A percentile compares a stretch with the other conserved stretches of the same genome.
These are phyloP conservation scores for Cataglyphis cursor DNA, from an alignment of 2,888 invertebrate genomes.

Conservation along the genomic window DNA sequence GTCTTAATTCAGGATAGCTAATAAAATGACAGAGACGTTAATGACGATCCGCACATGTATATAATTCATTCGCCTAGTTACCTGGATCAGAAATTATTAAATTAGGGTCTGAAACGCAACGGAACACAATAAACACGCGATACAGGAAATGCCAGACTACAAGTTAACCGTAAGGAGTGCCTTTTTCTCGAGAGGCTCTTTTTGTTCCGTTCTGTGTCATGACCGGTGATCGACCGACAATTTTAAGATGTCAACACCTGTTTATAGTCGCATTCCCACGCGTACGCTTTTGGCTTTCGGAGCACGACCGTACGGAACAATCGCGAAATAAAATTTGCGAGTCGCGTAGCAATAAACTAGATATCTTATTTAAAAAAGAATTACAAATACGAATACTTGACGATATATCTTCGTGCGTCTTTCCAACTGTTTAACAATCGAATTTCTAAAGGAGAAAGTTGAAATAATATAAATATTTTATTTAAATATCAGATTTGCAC, in stretches of 20 bases:
- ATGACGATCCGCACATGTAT: background rate
- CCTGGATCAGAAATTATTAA: no score
- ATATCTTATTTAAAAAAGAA: background rate
- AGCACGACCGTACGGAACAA: constrained; percentile 17
- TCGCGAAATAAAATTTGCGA: constrained; percentile 12
- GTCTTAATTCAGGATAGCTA: no score
- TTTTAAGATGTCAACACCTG: background rate
- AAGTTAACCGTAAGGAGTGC: constrained; percentile 39
- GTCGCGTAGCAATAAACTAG: constrained; percentile 9
- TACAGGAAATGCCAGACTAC: constrained; percentile 2
- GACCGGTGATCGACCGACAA: constrained; percentile 20
- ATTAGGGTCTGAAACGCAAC: background rate
- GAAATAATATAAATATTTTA: background rate
- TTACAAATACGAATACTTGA: background rate
- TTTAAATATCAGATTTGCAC: background rate
- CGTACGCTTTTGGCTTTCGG: constrained; percentile 23
- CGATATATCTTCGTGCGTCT: background rate
- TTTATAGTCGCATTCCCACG: background rate
- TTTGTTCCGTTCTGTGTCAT: background rate
- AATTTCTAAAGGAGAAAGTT: background rate
- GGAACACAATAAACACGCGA: background rate
- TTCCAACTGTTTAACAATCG: background rate
- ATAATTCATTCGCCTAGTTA: background rate
- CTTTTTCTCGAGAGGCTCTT: constrained; percentile 19
- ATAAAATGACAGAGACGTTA: background rate